Conservation (phyloP, 2,113 vertebrate genomes). For the Apus apus region DNA sequence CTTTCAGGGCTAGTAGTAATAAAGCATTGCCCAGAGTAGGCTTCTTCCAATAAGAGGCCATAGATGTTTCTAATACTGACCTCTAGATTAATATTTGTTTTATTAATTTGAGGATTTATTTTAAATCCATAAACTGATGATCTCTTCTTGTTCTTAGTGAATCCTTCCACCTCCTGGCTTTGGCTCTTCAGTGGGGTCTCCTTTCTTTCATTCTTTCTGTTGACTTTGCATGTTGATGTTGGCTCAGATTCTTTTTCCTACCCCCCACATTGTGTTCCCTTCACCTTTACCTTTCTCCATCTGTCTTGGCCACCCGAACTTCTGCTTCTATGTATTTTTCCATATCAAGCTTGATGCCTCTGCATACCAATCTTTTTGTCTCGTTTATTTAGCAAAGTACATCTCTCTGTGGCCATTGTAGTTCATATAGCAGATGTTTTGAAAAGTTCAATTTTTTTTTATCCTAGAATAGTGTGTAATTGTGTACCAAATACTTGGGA, state of each 20-base stretch:
- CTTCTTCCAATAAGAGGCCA: background rate
- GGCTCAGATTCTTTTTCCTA: background rate
- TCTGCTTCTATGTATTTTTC: background rate
- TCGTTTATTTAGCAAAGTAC: background rate
- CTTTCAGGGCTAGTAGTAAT: background rate
- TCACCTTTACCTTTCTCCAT: background rate
- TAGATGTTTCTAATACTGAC: background rate
- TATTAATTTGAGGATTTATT: slow-evolving; percentile 32
- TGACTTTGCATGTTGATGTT: background rate
- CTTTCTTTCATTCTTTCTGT: background rate
- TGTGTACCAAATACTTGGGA: background rate
- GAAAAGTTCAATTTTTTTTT: background rate
- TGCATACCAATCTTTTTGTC: background rate
- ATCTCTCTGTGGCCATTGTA: background rate
- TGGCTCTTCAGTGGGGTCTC: background rate
- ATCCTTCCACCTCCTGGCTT: slow-evolving; percentile 8
- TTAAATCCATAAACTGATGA: background rate
- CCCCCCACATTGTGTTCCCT: background rate
- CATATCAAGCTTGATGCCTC: background rate
- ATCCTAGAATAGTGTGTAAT: background rate
- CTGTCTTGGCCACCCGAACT: background rate
- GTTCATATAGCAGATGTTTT: background rate
- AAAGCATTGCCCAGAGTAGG: background rate
- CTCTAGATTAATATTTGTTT: slow-evolving; percentile 4
- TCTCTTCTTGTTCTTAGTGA: background rate